These are phyloP conservation scores for Macrosiphum euphorbiae DNA, from an alignment of 2,888 invertebrate genomes.

Conservation along the genomic window DNA sequence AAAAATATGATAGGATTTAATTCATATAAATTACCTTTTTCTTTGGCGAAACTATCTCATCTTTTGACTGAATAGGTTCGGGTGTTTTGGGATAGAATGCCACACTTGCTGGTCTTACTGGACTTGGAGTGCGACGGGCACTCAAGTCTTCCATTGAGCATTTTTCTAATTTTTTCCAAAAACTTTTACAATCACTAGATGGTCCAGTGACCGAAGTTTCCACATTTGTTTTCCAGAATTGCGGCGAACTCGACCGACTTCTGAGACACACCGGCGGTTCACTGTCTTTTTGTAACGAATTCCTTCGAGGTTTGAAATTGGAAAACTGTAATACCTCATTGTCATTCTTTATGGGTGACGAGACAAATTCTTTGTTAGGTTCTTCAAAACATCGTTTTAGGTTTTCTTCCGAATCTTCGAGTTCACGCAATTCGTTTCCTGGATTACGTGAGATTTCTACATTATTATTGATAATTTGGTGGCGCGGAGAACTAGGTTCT, in stretches of 20 bases:
- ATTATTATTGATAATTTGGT: not conserved
- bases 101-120: conserved; percentile 58
- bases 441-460: not conserved
- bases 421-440: not conserved
- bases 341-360: not conserved
- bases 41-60: not conserved
- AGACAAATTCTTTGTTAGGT: not conserved
- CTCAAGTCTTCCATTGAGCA: conserved; percentile 60
- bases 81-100: conserved; percentile 55
- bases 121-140: conserved; percentile 53
- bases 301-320: conserved; percentile 49
- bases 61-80: conserved; percentile 2
- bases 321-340: conserved; percentile 11
- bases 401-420: not conserved
- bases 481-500: not conserved
- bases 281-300: conserved; percentile 52
- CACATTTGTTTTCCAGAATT: conserved; percentile 41
- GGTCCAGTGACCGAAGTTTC: not conserved
- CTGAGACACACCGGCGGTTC: conserved; percentile 35
- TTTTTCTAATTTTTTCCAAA: conserved; percentile 60
- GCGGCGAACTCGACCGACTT: conserved; percentile 57
- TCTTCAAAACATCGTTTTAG: not conserved
- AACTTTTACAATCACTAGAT: conserved; percentile 36
- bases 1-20: not conserved
- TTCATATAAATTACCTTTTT: conserved; percentile 42